Base-by-base conservation (phyloP, 2,113 vertebrate species). In the Illadopsis cleaveri region DNA sequence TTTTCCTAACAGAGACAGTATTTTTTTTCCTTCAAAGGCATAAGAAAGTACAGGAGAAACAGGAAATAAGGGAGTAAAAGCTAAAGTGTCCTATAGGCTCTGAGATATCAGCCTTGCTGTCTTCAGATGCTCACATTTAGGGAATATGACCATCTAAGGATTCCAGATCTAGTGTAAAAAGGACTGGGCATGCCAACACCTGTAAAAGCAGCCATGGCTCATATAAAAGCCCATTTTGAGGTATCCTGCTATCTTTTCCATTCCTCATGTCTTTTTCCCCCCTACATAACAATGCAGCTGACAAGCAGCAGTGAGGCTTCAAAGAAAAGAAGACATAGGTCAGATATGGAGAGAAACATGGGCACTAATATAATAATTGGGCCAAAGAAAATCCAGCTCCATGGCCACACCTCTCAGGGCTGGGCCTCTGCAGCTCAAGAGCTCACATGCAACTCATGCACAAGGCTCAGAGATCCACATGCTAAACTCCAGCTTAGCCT, bases 371-470 rank as follows among this genome's bases (percentile, higher is more conserved):
- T 53, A 60, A 81, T 60, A 78, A 64, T 38, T 3, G 12, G 77
- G 81, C 42, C 60, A 64, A 86, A 84, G 56, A 51, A 89, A 93
- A 82, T 44, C 35, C 62, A 94, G 57, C 37, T 91, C 70, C 19
- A 5, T 1, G 19, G 69, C 48, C 69, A 72, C 48, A 30, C 12
- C 37, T 56, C 47, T 90, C 66, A 58, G 70, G 87, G 30, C n/a
- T 85, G 80, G 53, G 48, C 66, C 62, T 82, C n/a, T 48, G 10
- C 40, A 96, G 70, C 66, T 84, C 78, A 60, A 60, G 87, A 76
- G 75, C 54, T 95, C 88, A 86, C 93, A 96, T 96, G 92, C 94
- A 94, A 37, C 47, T 92, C 96, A 96, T 94, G 96, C 96, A 78
- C 60, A 94, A 93, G 64, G 88, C 87, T 88, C 92, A 44, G 71